Evolutionary conservation across 2,888 invertebrate species (phyloP), one percentile per base, ranked within the genome.

Genomic region (Troilus luridus): DNA sequence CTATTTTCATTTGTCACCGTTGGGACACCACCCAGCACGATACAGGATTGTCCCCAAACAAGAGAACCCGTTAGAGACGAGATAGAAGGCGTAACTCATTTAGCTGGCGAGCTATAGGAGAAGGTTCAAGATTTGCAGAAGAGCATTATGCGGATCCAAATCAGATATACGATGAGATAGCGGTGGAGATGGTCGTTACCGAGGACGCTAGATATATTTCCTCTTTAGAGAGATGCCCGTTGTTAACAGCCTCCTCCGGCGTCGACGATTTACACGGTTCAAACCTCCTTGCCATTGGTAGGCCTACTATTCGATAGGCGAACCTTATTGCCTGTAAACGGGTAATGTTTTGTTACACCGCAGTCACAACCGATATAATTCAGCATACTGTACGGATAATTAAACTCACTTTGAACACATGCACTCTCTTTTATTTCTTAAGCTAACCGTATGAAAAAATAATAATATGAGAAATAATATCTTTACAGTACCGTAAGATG

Each of bases 101-200:
- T 85, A 85, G 58, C 54, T n/a, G 85, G 56, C 56, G 56, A 85
- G 85, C n/a, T 85, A n/a, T 85, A 85, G 72, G n/a, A 14, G 56
- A 56, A 58, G 81, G 21, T 19, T n/a, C 21, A 10, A 85, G 85
- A 85, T 85, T 85, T 85, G 85, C 85, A 85, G 85, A 58, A 56
- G 85, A 85, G 56, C 85, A 85, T 85, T 85, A 85, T 85, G 85
- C 85, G 85, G 85, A 9, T 1, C 85, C 85, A 85, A 85, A 85
- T 85, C 85, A 85, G 85, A 85, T 85, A 85, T 85, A 85, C 85
- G 85, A 1, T 5, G 10, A 85, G 85, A 85, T 85, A 85, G 85
- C 56, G 85, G 10, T n/a, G 85, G 85, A 85, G 85, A 85, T 85
- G 41, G 85, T 85, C 85, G 85, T 85, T 85, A 85, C 85, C 10